Evolutionary conservation across 2,797 vertebrate genomes (phyloP).

Genomic region (Neostethus bicornis): DNA sequence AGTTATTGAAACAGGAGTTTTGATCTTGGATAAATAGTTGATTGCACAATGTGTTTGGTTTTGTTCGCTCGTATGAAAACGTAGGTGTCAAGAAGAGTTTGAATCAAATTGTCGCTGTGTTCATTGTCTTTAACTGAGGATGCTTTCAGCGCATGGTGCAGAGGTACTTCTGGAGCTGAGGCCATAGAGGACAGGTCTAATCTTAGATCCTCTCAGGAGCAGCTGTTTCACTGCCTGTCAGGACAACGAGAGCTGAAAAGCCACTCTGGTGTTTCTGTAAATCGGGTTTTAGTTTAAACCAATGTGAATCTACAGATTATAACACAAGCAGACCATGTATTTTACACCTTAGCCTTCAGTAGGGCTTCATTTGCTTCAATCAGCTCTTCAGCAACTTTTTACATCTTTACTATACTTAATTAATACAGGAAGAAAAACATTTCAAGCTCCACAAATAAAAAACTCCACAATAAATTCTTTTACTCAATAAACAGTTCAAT

Average conservation of each 20-base stretch:
- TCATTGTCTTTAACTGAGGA: conserved; percentile 16
- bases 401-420: no score
- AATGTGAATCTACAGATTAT: no score
- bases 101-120: conserved; percentile 15
- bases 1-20: conserved; percentile 37
- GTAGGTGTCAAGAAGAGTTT: conserved; percentile 15
- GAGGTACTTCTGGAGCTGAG: conserved; percentile 15
- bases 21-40: conserved; percentile 55
- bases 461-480: no score
- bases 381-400: no score
- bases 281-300: neutral
- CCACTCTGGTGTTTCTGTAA: conserved; percentile 15
- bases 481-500: no score
- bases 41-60: conserved; percentile 13
- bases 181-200: conserved; percentile 14
- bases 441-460: no score
- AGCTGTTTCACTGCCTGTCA: conserved; percentile 55
- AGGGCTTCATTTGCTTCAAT: no score
- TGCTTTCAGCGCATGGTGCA: conserved; percentile 27
- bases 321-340: no score
- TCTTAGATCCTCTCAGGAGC: conserved; percentile 34
- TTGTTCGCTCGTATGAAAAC: conserved; percentile 19
- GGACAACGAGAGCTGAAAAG: conserved; percentile 28
- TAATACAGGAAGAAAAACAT: no score
- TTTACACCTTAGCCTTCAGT: no score